Conservation (phyloP, 2,113 vertebrate genomes). For the Ancistrus triradiatus region DNA sequence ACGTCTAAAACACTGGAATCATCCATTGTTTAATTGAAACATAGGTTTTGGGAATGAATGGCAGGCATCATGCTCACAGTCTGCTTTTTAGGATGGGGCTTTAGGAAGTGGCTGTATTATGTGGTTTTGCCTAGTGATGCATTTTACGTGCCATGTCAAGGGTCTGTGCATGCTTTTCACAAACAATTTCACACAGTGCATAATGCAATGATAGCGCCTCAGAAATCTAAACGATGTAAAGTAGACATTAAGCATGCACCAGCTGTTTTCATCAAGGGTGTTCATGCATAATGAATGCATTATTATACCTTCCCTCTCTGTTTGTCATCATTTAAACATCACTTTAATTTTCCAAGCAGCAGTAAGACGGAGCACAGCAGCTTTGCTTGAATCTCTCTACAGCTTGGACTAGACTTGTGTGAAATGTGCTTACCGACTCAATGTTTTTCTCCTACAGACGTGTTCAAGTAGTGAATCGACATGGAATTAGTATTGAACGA, state of each 20-base stretch:
- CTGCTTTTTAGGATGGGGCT: too few species aligned
- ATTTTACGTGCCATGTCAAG: too few species aligned
- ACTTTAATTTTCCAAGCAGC: background rate
- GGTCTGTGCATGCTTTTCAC: background rate
- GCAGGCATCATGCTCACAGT: too few species aligned
- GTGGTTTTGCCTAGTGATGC: too few species aligned
- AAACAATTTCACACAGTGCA: background rate
- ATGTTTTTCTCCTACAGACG: background rate
- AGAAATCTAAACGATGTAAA: background rate
- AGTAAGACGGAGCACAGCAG: background rate
- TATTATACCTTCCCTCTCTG: constrained; percentile 39
- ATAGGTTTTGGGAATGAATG: too few species aligned
- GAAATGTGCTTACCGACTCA: background rate
- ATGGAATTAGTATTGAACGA: background rate
- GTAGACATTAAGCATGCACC: constrained; percentile 2
- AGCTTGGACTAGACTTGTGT: background rate
- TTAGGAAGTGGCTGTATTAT: too few species aligned
- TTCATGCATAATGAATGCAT: constrained; percentile 57
- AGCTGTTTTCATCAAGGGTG: constrained; percentile 7
- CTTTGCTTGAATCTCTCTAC: background rate
- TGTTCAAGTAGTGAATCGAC: background rate
- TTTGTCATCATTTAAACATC: constrained; percentile 23
- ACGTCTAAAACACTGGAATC: too few species aligned
- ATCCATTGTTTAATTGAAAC: too few species aligned
- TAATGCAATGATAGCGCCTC: background rate